Evolutionary conservation across 2,797 vertebrate species (phyloP).

Genomic region (Pterois miles): DNA sequence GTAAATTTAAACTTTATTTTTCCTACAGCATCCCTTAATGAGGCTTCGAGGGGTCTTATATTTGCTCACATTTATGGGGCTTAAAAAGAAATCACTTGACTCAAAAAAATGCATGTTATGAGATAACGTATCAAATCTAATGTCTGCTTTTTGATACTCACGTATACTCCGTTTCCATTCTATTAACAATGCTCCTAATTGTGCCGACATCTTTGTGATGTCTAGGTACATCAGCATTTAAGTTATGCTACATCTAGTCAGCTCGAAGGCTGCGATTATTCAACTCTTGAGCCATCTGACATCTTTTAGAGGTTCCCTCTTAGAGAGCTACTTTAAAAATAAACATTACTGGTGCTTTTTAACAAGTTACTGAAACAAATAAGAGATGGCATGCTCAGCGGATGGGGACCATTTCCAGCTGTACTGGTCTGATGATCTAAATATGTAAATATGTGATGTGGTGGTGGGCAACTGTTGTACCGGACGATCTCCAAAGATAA

Average conservation of each 20-base stretch:
- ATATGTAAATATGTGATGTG: slow-evolving; percentile 10
- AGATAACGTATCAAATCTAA: background rate
- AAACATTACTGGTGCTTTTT: slow-evolving; percentile 1
- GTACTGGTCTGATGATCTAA: slow-evolving; percentile 35
- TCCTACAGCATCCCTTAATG: background rate
- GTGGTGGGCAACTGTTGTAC: background rate
- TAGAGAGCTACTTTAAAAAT: background rate
- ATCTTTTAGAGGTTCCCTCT: background rate
- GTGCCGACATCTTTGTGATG: background rate
- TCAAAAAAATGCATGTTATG: background rate
- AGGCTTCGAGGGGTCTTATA: background rate
- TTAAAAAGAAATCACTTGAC: slow-evolving; percentile 8
- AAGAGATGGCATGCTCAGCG: background rate
- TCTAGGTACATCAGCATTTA: slow-evolving; percentile 2
- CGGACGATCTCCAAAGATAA: slow-evolving; percentile 31
- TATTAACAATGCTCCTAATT: background rate
- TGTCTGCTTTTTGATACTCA: background rate
- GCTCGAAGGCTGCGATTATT: background rate
- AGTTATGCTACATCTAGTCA: slow-evolving; percentile 31
- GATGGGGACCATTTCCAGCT: slow-evolving; percentile 45
- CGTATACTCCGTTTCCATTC: background rate
- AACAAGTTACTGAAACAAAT: slow-evolving; percentile 17
- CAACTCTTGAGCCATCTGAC: background rate
- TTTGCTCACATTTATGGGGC: slow-evolving; percentile 1
- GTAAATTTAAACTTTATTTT: background rate